Base-by-base conservation (phyloP, 1,140 invertebrate species). In the Sycophila sp. region DNA sequence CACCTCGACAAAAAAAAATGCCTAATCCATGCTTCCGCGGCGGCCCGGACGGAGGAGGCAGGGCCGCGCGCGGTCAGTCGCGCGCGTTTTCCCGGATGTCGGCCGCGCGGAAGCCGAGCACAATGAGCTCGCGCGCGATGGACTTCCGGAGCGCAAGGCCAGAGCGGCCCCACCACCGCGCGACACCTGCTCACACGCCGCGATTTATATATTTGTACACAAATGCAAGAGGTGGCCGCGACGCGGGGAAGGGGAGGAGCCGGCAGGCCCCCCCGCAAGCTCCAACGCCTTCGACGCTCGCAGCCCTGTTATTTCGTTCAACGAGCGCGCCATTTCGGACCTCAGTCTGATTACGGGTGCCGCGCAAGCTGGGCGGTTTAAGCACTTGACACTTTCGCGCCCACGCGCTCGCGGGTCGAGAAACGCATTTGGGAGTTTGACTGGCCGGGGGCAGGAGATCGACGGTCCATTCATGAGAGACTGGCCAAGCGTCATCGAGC, bases 291-390 rank as follows among this genome's bases (percentile, higher is more conserved):
- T 70, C 63, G 64, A 63, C 73, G 60, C 60, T 74, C 71, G 56
- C 55, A 45, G 10, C n/a, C 34, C 62, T 28, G 59, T 47, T 64
- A 64, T 53, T 64, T 51, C 30, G 19, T 26, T 19, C 2, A 17
- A 36, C 47, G 62, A 51, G 45, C 42, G n/a, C 42, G 42, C 19
- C 19, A 53, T 69, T 69, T 69, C 49, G 67, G 67, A 15, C 73
- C 77, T 74, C 82, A 85, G 84, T 86, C 81, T 84, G 84, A 85
- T 86, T 85, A 86, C 77, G 80, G 83, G 82, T 85, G 83, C 78
- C 78, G n/a, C n/a, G n/a, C n/a, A n/a, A 79, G 73, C 78, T 78
- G 78, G 69, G 76, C 67, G 80, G 75, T 76, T 68, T 45, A 40
- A 56, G 6, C 13, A 8, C 15, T 19, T 38, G 0, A 42, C 63